phyloP scores from a whole-genome alignment of 2,888 invertebrate genomes.

The Dynastes hyllus region DNA sequence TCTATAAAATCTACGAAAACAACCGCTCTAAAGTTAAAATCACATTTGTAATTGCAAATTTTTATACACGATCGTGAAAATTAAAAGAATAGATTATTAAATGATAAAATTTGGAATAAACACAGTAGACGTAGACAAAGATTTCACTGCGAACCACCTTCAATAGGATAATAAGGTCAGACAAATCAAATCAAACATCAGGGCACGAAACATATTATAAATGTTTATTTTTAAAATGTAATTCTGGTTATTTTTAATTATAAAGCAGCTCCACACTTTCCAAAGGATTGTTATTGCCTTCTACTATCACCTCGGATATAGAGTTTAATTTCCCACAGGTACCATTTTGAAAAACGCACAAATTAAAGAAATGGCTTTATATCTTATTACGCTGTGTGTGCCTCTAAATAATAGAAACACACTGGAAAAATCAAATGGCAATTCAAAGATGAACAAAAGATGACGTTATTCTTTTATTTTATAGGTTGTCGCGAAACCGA shows the following conservation, averaged over 20 bases:
- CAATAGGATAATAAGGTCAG: not conserved
- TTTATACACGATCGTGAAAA: too few species aligned
- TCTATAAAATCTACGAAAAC: too few species aligned
- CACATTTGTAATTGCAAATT: too few species aligned
- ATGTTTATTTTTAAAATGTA: conserved; percentile 1
- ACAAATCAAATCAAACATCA: too few species aligned
- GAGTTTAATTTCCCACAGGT: conserved; percentile 40
- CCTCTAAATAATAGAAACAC: conserved; percentile 27
- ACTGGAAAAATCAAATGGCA: conserved; percentile 1
- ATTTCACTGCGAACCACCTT: too few species aligned
- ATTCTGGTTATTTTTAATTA: conserved; percentile 12
- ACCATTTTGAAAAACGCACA: conserved; percentile 37
- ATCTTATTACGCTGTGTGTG: conserved; percentile 12
- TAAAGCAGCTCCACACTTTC: not conserved
- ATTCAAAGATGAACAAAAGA: not conserved
- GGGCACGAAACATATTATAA: not conserved
- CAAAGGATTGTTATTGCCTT: conserved; percentile 19
- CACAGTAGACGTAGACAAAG: too few species aligned
- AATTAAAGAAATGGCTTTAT: conserved; percentile 42
- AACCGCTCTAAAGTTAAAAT: too few species aligned
- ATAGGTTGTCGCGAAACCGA: too few species aligned
- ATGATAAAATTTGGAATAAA: too few species aligned
- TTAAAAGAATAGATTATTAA: too few species aligned
- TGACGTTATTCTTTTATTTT: not conserved
- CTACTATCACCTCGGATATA: conserved; percentile 26